Base-by-base conservation (phyloP, 2,888 invertebrate species). In the Auanema sp. region DNA sequence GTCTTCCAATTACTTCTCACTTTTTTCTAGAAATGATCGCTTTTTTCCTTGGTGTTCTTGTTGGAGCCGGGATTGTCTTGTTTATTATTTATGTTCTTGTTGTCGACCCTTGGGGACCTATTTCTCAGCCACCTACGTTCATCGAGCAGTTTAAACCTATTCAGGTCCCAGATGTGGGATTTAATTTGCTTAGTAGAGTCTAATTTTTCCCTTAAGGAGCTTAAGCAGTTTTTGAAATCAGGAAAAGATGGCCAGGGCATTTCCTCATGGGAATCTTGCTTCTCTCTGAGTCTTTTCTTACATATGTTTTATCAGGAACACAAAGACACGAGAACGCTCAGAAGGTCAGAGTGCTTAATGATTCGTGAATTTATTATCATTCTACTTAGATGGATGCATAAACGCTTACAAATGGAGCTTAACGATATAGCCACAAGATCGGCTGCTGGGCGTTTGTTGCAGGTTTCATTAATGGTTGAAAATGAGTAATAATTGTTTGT, bases 251-350 rank as follows among this genome's bases (percentile, higher is more conserved):
- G 79, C n/a, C 69, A 71, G 60, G 75, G 76, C 4, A 68, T 75
- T 11, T 77, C 78, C 0, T 65, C 67, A 51, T 76, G 77, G 75
- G 81, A 81, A 57, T 62, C 68, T 14, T 68, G 68, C 24, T 65
- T 57, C 41, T 62, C 62, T 10, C 57, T 68, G 44, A 58, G 44
- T 56, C 64, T 83, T 11, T 67, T 83, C 1, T 65, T 82, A 11
- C 80, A 80, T 23, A 77, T 83, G 70, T 68, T 82, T 21, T 82
- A 74, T 60, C 82, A 83, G 64, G 82, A 82, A 61, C 78, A 78
- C 66, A 81, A 79, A 56, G 79, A 82, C 58, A 75, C 81, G 0
- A 54, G 80, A 23, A 69, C 66, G 40, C 71, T 82, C 40, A 69
- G 80, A 63, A 77, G 79, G 81, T 81, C 52, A n/a, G 23, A 43